These are phyloP conservation scores for Campylomormyrus tamandua DNA, from an alignment of 2,113 vertebrate genomes.

Conservation along the genomic window DNA sequence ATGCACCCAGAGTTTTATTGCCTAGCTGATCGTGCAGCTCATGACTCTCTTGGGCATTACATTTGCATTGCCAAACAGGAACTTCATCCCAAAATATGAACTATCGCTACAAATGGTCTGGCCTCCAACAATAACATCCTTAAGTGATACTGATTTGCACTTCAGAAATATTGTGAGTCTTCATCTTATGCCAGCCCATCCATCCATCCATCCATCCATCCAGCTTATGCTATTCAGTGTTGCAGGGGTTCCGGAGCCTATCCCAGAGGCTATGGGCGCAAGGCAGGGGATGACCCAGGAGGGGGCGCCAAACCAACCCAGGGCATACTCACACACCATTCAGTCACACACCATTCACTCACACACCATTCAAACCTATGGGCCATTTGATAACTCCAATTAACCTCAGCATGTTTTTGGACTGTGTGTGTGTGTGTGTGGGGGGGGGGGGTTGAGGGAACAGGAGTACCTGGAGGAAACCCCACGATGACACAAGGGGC, in stretches of 20 bases:
- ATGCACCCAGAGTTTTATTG: slow-evolving; percentile 1
- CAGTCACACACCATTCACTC: not conserved
- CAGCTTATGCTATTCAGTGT: not conserved
- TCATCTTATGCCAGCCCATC: not conserved
- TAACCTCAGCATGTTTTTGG: not conserved
- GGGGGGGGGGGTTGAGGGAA: too few species aligned
- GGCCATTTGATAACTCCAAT: not conserved
- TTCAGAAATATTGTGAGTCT: not conserved
- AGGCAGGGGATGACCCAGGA: not conserved
- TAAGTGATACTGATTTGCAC: not conserved
- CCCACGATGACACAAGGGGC: not conserved
- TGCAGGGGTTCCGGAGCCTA: not conserved
- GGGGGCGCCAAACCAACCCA: not conserved
- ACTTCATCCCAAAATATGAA: slow-evolving; percentile 2
- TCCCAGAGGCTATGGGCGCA: not conserved
- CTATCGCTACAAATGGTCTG: not conserved
- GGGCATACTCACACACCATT: not conserved
- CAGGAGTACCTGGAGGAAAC: not conserved
- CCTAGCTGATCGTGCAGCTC: slow-evolving; percentile 10
- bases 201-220: not conserved
- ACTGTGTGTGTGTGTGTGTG: not conserved
- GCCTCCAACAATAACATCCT: not conserved
- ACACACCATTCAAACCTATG: not conserved
- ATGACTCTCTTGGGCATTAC: not conserved
- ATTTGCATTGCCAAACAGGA: slow-evolving; percentile 26